Percentiles rank a stretch among this genome's conserved stretches.
Evolutionary conservation across 1,140 invertebrate genomes (phyloP).

Genomic region (Rhyacophila brunnea): DNA sequence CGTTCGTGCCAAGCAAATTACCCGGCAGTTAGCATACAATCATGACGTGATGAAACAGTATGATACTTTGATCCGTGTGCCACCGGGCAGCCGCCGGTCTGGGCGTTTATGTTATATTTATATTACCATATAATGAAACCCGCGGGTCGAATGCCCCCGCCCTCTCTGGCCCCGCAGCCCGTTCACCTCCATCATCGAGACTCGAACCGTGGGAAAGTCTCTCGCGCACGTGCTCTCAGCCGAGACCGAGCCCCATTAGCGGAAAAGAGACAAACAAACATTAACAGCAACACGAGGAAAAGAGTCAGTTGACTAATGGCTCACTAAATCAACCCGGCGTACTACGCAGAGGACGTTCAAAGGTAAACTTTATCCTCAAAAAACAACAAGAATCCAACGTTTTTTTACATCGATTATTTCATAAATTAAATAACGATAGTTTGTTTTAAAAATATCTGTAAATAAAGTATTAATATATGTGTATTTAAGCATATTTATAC

Average conservation of each 20-base stretch:
- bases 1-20: no score
- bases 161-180: no score
- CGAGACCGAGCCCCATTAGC: slow-evolving; percentile 1
- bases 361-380: neutral
- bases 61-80: slow-evolving; percentile 5
- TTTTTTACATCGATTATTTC: neutral
- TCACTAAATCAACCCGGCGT: neutral
- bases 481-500: no score
- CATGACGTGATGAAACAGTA: neutral
- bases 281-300: neutral
- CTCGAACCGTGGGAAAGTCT: slow-evolving; percentile 7
- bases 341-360: neutral
- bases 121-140: slow-evolving; percentile 27
- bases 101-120: neutral
- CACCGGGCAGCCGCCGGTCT: slow-evolving; percentile 8
- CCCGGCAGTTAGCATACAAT: no score
- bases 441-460: no score
- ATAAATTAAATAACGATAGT: neutral
- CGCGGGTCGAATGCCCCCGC: neutral
- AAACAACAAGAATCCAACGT: neutral
- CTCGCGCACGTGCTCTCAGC: slow-evolving; percentile 3
- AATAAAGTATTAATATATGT: no score
- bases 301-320: neutral
- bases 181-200: no score
- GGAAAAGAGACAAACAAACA: neutral